phyloP scores from a whole-genome alignment of 2,888 invertebrate species.

The Xestia sexstrigata region DNA sequence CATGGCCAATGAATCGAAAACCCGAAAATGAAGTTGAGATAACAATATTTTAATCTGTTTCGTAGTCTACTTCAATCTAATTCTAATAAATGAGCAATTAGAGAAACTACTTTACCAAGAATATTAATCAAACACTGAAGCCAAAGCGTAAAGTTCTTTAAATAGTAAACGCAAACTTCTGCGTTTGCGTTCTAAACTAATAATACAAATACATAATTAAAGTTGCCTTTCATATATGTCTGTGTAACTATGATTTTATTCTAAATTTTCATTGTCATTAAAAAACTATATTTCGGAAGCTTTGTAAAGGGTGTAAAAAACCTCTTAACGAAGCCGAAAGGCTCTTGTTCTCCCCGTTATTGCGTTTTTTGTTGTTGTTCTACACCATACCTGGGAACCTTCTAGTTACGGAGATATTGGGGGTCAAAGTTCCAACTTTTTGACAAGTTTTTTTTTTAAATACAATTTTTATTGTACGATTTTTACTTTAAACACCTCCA shows the following conservation, averaged over 20 bases:
- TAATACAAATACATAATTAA: background rate
- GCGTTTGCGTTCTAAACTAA: background rate
- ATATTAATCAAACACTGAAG: background rate
- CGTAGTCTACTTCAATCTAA: background rate
- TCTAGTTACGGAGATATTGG: too few relatives aligned
- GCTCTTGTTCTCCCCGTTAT: too few relatives aligned
- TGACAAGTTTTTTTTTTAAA: too few relatives aligned
- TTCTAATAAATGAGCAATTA: background rate
- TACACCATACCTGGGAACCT: too few relatives aligned
- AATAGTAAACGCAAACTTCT: background rate
- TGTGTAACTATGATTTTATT: background rate
- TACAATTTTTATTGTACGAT: too few relatives aligned
- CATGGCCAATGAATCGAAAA: background rate
- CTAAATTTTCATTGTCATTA: background rate
- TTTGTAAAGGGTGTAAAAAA: too few relatives aligned
- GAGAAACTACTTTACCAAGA: background rate
- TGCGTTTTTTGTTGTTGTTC: too few relatives aligned
- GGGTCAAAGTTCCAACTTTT: too few relatives aligned
- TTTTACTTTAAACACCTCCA: too few relatives aligned
- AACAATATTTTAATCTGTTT: background rate
- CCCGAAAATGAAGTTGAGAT: too few relatives aligned
- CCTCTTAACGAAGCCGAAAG: too few relatives aligned
- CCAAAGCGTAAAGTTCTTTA: background rate
- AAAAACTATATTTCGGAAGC: background rate
- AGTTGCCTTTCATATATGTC: background rate